A percentile compares a stretch with the other conserved stretches of the same genome.
These are phyloP conservation scores for Gymnogyps californianus DNA, from an alignment of 2,113 vertebrate genomes.

Conservation along the genomic window DNA sequence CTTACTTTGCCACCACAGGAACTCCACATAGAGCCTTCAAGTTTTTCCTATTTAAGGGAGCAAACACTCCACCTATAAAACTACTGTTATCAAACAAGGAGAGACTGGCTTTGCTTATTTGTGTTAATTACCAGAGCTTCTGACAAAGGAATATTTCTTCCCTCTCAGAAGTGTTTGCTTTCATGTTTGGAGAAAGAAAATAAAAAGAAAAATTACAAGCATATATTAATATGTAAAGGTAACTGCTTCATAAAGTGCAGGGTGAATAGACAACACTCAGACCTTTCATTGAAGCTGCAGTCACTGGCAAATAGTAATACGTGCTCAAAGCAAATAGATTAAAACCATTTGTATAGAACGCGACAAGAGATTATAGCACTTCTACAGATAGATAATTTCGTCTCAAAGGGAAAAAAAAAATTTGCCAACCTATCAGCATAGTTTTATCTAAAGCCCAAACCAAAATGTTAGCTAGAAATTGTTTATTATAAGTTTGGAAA, in stretches of 20 bases:
- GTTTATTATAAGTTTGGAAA: neutral
- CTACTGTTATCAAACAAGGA: neutral
- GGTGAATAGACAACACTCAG: neutral
- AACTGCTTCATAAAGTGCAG: neutral
- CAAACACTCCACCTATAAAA: neutral
- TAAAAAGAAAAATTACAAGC: neutral
- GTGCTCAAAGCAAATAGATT: neutral
- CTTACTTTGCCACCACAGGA: neutral
- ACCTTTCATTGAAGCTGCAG: neutral
- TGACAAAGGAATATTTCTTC: neutral
- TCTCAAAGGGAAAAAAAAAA: neutral
- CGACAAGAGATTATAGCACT: neutral
- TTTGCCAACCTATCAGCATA: neutral
- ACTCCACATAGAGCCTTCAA: neutral
- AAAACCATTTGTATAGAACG: neutral
- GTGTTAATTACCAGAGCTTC: slow-evolving; percentile 29
- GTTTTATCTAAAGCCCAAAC: neutral
- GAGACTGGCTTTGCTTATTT: neutral
- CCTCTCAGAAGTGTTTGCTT: neutral
- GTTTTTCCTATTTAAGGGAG: neutral
- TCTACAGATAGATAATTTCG: neutral
- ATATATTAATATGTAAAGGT: neutral
- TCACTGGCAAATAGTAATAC: neutral
- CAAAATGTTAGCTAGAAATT: neutral
- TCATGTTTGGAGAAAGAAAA: slow-evolving; percentile 8